Base-by-base conservation (phyloP, 2,113 vertebrate species). In the Geothlypis trichas region DNA sequence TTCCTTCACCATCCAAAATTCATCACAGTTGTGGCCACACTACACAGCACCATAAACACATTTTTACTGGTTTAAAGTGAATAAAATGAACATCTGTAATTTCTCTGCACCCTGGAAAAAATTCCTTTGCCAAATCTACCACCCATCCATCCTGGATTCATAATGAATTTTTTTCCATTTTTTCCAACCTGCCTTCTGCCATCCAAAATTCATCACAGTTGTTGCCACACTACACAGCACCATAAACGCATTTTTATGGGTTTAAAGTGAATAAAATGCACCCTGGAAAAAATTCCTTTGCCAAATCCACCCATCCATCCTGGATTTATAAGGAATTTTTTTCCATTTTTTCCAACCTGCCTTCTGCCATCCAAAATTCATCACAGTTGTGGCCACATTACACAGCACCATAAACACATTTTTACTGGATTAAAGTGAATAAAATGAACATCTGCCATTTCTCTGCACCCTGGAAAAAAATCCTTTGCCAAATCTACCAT, bases 191-290 rank as follows among this genome's bases (percentile, higher is more conserved):
- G 33, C 16, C 17, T 61, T 76, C 65, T 41, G 26, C 44, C 16
- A 26, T 17, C 21, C 20, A 15, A 89, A 89, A 4, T 24, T 22
- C 51, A 15, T 7, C 37, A 14, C 5, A 27, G 39, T 1, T 51
- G 22, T 41, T 46, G 30, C 42, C 46, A 22, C 47, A 16, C 21
- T 26, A 9, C 47, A 10, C 41, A 81, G 21, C 57, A 35, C 7
- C 21, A 9, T 1, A 10, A 11, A 5, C 0, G 0, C 7, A 41
- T 59, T 82, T 78, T 9, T 7, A 28, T 15, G 4, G 17, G 10
- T 10, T 14, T 22, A 37, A 37, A 37, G 37, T 37, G 59, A 41
- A 83, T 19, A 46, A 90, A 87, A 61, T 10, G 57, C 33, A 17
- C 37, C 37, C 37, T 37, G 37, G 37, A 44, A 44, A 44, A 44